Conservation (phyloP, 2,888 invertebrate genomes). For the Mesorhabditis belari region DNA sequence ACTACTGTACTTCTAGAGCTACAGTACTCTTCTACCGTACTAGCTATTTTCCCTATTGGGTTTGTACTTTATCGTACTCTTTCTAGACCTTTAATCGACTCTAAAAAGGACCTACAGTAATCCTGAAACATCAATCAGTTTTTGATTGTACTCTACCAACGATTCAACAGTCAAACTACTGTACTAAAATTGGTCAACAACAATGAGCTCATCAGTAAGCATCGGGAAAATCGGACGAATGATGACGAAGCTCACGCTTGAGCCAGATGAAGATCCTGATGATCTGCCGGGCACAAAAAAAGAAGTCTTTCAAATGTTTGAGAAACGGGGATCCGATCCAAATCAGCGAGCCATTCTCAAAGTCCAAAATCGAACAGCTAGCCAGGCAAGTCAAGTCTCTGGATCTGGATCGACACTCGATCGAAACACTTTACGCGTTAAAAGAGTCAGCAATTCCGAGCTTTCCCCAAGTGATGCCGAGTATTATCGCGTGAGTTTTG, state of each 20-base stretch:
- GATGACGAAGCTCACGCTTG: not conserved
- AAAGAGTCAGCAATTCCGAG: not conserved
- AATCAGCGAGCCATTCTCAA: not conserved
- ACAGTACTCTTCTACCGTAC: no score
- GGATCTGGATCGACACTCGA: not conserved
- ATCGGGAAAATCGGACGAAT: not conserved
- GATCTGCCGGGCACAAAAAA: not conserved
- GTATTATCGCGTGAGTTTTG: no score
- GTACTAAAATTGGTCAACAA: no score
- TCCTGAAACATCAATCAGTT: no score
- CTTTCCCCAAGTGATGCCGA: not conserved
- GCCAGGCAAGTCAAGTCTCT: not conserved
- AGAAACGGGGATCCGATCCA: not conserved
- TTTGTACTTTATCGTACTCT: no score
- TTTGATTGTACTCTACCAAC: no score
- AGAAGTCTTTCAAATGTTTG: not conserved
- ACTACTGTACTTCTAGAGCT: no score
- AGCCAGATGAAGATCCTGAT: not conserved
- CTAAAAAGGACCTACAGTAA: no score
- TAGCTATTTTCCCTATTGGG: no score
- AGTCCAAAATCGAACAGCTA: not conserved
- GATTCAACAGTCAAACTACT: no score
- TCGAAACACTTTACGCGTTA: not conserved
- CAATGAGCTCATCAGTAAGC: not conserved
- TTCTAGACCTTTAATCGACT: no score